Percentiles rank a stretch among this genome's conserved stretches.
Evolutionary conservation across 2,797 vertebrate genomes (phyloP).

Genomic region (Emydoidea blandingii): DNA sequence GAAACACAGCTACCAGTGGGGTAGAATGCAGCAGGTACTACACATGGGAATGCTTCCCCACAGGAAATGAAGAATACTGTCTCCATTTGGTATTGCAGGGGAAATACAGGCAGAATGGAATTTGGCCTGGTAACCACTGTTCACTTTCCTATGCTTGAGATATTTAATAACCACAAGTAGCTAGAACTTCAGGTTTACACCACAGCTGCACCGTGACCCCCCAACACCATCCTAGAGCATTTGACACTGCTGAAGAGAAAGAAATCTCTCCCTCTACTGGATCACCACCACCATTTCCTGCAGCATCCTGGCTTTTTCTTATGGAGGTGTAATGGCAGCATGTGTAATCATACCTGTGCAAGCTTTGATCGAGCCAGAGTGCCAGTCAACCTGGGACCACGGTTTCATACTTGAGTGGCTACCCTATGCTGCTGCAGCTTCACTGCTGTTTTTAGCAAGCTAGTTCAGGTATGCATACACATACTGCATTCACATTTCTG

Average conservation of each 20-base stretch:
- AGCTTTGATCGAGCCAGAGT: background rate
- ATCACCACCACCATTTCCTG: slow-evolving; percentile 46
- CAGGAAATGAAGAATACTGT: slow-evolving; percentile 7
- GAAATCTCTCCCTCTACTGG: background rate
- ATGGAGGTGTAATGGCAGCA: background rate
- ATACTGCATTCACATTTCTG: background rate
- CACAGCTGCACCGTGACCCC: background rate
- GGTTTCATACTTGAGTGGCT: background rate
- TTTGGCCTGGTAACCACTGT: slow-evolving; percentile 54
- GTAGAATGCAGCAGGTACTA: slow-evolving; percentile 70
- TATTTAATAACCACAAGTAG: slow-evolving; percentile 67
- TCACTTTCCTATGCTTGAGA: slow-evolving; percentile 67
- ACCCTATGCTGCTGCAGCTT: background rate
- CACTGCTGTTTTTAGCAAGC: background rate
- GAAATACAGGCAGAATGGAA: slow-evolving; percentile 66
- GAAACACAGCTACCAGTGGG: slow-evolving; percentile 63
- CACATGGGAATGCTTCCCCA: background rate
- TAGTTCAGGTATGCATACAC: background rate
- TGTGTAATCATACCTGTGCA: background rate
- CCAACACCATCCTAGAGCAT: background rate
- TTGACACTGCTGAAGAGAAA: background rate
- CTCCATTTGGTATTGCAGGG: background rate
- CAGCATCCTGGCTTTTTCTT: slow-evolving; percentile 12
- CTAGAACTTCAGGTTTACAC: slow-evolving; percentile 13
- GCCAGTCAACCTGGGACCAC: background rate